Conservation (phyloP, 2,888 invertebrate species). For the Tetrapedia diversipes region DNA sequence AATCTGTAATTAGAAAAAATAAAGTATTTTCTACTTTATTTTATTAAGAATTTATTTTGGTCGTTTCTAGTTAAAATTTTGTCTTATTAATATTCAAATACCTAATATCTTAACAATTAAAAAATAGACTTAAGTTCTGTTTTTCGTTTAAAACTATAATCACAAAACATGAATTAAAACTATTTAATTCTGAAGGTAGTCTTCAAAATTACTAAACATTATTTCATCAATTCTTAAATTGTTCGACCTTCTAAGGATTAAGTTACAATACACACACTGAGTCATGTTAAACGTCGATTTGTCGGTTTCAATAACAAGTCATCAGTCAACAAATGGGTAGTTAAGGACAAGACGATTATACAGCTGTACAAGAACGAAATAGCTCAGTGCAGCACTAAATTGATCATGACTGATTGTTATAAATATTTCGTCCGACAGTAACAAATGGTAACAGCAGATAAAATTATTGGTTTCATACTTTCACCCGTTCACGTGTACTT, state of each 20-base stretch:
- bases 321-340: constrained; percentile 3
- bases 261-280: neutral
- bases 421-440: neutral
- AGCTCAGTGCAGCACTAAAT: neutral
- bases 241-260: neutral
- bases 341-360: neutral
- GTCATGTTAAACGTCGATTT: too few relatives aligned
- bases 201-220: neutral
- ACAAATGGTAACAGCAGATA: neutral
- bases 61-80: neutral
- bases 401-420: constrained; percentile 16
- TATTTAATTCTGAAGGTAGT: too few relatives aligned
- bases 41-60: neutral
- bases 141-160: neutral
- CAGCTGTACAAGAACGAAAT: neutral
- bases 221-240: too few relatives aligned
- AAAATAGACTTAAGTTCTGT: neutral
- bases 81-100: neutral
- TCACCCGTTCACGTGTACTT: neutral
- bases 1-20: too few relatives aligned
- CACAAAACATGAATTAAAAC: neutral
- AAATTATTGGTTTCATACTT: neutral
- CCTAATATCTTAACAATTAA: neutral
- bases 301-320: too few relatives aligned
- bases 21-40: too few relatives aligned